Evolutionary conservation across 2,113 vertebrate species (phyloP), one percentile per base, ranked within the genome.

Genomic region (Guaruba guarouba): DNA sequence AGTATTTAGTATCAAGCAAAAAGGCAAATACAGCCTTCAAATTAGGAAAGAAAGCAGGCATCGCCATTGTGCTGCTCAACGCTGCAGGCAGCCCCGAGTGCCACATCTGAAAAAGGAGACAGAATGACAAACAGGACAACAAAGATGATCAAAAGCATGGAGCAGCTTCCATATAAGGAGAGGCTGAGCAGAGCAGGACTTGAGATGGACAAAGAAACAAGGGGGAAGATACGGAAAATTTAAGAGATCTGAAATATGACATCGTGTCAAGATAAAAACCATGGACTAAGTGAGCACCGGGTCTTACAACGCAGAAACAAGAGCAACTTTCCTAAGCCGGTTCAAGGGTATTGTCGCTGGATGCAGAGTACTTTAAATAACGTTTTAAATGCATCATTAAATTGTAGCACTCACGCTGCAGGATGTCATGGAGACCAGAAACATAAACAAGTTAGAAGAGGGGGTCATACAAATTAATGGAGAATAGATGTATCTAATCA

Each of bases 61-160:
- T 67, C 10, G 17, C 74, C 39, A 39, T 37, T 44, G 51, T 25
- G 66, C 10, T 66, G 82, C 35, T 6, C 3, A 90, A 74, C 20
- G 71, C 73, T 71, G 68, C 43, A 29, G 71, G 82, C 91, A 46
- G 88, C 25, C 78, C 82, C 9, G 41, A 73, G 80, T 73, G 85
- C 63, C 44, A 77, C 43, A 39, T 81, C 91, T 96, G 94, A 93
- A 95, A 96, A 93, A 96, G 94, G 84, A 95, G 91, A 73, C 62
- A 87, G 85, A 70, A 61, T 44, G 90, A 95, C 69, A 93, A 87
- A 83, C 87, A 79, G 77, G 74, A 91, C 69, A 81, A 78, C 46
- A 78, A 85, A 89, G 86, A 91, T 76, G 74, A 95, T 69, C 69
- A 84, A 89, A 95, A 87, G 62, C 89, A 68, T 3, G n/a, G n/a